Conservation (phyloP, 2,888 invertebrate species). For the Hyppa rectilinea region DNA sequence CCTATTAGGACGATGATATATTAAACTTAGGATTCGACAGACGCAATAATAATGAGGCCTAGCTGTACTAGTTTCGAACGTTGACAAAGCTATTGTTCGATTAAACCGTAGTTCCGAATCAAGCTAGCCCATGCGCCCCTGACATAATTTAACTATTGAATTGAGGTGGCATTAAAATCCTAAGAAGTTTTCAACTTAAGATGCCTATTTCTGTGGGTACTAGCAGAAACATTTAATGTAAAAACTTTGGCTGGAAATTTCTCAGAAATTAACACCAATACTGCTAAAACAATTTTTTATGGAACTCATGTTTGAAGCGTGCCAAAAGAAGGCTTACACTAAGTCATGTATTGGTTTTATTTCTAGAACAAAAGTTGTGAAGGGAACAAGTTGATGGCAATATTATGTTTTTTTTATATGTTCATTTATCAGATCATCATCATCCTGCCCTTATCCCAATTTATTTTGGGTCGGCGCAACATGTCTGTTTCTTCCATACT, state of each 20-base stretch:
- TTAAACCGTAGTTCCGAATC: slow-evolving; percentile 46
- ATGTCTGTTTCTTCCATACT: too few relatives aligned
- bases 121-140: slow-evolving; percentile 36
- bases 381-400: neutral
- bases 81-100: slow-evolving; percentile 39
- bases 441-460: too few relatives aligned
- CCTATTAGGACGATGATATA: neutral
- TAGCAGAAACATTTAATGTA: neutral
- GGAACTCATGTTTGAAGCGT: neutral
- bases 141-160: slow-evolving; percentile 38
- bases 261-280: neutral
- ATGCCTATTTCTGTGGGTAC: neutral
- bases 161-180: slow-evolving; percentile 9
- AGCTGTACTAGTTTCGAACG: slow-evolving; percentile 5
- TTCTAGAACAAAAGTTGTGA: neutral
- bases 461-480: too few relatives aligned
- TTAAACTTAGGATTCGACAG: neutral
- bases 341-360: neutral
- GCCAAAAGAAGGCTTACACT: neutral
- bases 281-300: neutral
- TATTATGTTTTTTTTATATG: neutral
- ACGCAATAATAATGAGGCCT: neutral
- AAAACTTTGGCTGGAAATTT: neutral
- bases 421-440: too few relatives aligned
- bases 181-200: slow-evolving; percentile 17